Conservation (phyloP, 92 coral and sea anemone species). For the Zoanthus sansibaricus region DNA sequence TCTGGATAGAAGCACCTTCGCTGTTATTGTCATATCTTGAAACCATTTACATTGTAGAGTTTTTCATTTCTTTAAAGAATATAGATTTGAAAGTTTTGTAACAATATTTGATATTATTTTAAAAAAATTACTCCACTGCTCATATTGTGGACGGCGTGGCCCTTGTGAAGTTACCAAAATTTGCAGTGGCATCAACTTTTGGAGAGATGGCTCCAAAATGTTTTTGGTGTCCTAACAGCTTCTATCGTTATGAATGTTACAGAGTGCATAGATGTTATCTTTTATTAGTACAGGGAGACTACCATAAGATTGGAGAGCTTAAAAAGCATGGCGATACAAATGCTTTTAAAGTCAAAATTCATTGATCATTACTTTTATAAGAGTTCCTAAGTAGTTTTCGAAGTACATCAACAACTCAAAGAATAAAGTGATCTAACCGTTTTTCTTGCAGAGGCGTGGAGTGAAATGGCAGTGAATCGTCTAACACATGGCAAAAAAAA, state of each 20-base stretch:
- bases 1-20: no score
- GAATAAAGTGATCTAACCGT: conserved; percentile 43
- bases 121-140: no score
- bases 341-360: conserved; percentile 55
- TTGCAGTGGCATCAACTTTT: not conserved
- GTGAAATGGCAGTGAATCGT: no score
- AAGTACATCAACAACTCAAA: no score
- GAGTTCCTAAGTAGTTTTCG: no score
- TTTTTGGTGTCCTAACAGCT: not conserved
- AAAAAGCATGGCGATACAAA: conserved; percentile 41
- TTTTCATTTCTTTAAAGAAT: no score
- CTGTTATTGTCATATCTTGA: no score
- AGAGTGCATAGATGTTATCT: not conserved
- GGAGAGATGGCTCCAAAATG: not conserved
- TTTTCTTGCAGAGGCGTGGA: conserved; percentile 39
- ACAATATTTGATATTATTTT: no score
- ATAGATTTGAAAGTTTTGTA: no score
- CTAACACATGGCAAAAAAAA: conserved; percentile 14
- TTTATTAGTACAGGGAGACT: not conserved
- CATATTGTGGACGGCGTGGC: not conserved
- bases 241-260: no score
- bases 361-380: no score
- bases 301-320: conserved; percentile 50
- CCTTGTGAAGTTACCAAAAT: not conserved
- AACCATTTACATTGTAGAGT: no score